Evolutionary conservation across 2,797 vertebrate genomes (phyloP).

Genomic region (Etheostoma nigrum): DNA sequence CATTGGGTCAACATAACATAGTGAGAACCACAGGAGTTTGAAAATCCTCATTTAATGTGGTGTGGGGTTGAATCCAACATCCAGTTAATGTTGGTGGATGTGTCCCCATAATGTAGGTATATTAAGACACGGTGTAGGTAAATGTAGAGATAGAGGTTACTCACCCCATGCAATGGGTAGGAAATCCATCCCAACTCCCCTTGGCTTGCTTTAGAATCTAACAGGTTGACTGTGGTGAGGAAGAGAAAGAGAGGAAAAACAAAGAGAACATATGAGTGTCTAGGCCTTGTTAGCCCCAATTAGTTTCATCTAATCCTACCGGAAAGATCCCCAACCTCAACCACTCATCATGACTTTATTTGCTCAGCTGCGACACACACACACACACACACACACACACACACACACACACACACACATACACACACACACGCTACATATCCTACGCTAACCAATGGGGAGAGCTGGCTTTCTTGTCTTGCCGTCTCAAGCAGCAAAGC

Average conservation of each 20-base stretch:
- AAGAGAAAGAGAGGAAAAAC: slow-evolving; percentile 79
- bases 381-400: slow-evolving; percentile 44
- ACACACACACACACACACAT: slow-evolving; percentile 25
- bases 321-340: slow-evolving; percentile 71
- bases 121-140: slow-evolving; percentile 35
- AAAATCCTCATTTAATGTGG: slow-evolving; percentile 53
- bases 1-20: slow-evolving; percentile 56
- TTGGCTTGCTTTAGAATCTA: slow-evolving; percentile 99
- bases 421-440: slow-evolving; percentile 14
- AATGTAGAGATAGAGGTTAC: slow-evolving; percentile 73
- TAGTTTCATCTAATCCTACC: slow-evolving; percentile 74
- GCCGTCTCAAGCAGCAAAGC: slow-evolving; percentile 49
- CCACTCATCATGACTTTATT: slow-evolving; percentile 78
- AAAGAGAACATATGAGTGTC: slow-evolving; percentile 79
- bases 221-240: slow-evolving; percentile 93
- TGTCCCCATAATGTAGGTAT: slow-evolving; percentile 34
- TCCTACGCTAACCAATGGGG: slow-evolving; percentile 57
- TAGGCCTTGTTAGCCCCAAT: slow-evolving; percentile 82
- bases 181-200: slow-evolving; percentile 99
- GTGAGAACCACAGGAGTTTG: slow-evolving; percentile 48
- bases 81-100: slow-evolving; percentile 7
- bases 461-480: slow-evolving; percentile 43
- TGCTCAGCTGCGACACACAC: slow-evolving; percentile 83
- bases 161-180: slow-evolving; percentile 96
- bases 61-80: slow-evolving; percentile 18